A percentile compares a stretch with the other conserved stretches of the same genome.
Evolutionary conservation across 2,888 invertebrate species (phyloP).

Genomic region (Drosophila putrida): DNA sequence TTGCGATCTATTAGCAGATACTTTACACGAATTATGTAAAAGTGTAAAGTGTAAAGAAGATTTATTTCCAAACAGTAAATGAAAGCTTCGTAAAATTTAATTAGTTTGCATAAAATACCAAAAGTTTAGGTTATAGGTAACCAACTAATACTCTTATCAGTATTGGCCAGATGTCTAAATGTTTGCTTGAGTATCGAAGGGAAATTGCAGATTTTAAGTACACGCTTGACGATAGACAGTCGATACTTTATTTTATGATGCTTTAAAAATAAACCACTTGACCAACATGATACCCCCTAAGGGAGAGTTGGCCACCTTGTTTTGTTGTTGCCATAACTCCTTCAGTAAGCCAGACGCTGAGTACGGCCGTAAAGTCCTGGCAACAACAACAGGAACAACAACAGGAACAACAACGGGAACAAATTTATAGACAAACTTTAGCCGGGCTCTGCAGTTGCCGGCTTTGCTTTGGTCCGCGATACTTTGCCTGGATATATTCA

Average conservation of each 20-base stretch:
- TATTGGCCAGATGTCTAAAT: slow-evolving; percentile 1
- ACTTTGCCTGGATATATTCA: slow-evolving; percentile 57
- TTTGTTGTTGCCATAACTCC: slow-evolving; percentile 29
- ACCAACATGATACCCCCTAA: slow-evolving; percentile 60
- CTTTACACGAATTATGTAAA: slow-evolving; percentile 3
- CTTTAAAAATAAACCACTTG: slow-evolving; percentile 56
- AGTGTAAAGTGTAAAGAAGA: background rate
- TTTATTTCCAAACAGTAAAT: background rate
- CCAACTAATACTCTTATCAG: background rate
- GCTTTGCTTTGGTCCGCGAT: slow-evolving; percentile 36
- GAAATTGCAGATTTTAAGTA: slow-evolving; percentile 6
- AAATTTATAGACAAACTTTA: slow-evolving; percentile 74
- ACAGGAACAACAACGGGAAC: slow-evolving; percentile 14
- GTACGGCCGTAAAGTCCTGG: slow-evolving; percentile 45
- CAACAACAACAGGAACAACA: slow-evolving; percentile 35
- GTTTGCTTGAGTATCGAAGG: background rate
- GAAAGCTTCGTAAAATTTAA: slow-evolving; percentile 4
- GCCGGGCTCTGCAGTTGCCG: slow-evolving; percentile 33
- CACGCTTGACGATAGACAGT: slow-evolving; percentile 30
- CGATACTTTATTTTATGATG: slow-evolving; percentile 65
- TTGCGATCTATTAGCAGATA: slow-evolving; percentile 8
- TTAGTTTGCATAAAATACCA: background rate
- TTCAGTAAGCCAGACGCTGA: slow-evolving; percentile 12
- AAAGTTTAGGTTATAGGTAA: background rate
- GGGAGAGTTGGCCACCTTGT: slow-evolving; percentile 34